Evolutionary conservation across 1,140 invertebrate species (phyloP), one percentile per base, ranked within the genome.

Genomic region (Caenorhabditis latens): DNA sequence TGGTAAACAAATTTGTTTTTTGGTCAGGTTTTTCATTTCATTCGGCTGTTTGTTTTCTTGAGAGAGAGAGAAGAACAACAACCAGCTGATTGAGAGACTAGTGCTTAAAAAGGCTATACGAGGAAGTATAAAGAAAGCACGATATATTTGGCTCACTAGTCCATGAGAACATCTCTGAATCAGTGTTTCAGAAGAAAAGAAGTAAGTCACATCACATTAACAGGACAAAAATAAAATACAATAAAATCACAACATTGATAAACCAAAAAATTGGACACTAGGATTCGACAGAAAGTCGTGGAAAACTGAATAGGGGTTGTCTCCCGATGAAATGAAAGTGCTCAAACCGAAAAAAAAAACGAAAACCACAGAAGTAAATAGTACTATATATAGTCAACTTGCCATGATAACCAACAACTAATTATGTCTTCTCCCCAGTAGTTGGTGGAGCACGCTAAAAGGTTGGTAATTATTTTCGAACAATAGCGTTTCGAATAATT

Each of bases 401-500:
- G 67, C 67, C 67, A 11, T 55, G 19, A 32, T 19, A 40, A 16
- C 63, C 84, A 50, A 43, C 46, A 65, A 32, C 32, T 32, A 61
- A 53, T 85, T 61, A 65, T 58, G 50, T 85, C 50, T 85, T 71
- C 50, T 42, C 84, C 43, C 84, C 58, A 42, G 83, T 58, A 19
- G 83, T 55, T 84, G 53, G 55, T 58, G 53, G 55, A 43, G 83
- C 53, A 84, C 53, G 53, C 55, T 63, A 43, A 84, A 84, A 48
- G 9, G 40, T 55, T 61, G 42, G 57, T 55, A 82, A 86, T 88
- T 85, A 84, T 87, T 89, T 43, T 90, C 90, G 43, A 75, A 86
- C 21, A 42, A 63, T 19, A 63, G 11, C 24, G 16, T 9, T n/a
- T n/a, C 19, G n/a, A 58, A n/a, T 5, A 21, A 21, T 58, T n/a